These are phyloP conservation scores for Nasonia longicornis DNA, from an alignment of 1,140 invertebrate species.

Conservation along the genomic window DNA sequence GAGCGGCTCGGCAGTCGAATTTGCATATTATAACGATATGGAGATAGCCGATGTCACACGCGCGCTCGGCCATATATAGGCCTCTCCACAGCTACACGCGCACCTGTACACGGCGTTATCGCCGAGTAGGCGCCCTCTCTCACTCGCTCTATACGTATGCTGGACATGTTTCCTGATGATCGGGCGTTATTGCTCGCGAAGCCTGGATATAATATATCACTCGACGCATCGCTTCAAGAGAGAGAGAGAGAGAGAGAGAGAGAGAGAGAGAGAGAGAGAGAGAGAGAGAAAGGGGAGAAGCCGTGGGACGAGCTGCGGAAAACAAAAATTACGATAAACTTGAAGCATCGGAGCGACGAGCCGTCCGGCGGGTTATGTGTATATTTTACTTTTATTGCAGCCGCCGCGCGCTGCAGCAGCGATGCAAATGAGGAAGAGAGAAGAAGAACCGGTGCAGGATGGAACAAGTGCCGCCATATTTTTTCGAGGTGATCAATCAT, in stretches of 20 bases:
- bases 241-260: too few species aligned
- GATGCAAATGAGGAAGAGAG: slow-evolving; percentile 23
- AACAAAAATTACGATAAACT: slow-evolving; percentile 18
- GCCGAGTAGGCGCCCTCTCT: not conserved
- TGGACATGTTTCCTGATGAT: slow-evolving; percentile 35
- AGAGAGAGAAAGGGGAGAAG: not conserved
- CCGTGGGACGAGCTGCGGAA: not conserved
- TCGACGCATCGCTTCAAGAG: not conserved
- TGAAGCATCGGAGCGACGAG: not conserved
- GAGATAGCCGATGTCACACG: slow-evolving; percentile 34
- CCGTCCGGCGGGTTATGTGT: not conserved
- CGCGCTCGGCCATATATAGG: slow-evolving; percentile 18
- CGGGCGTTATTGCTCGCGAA: slow-evolving; percentile 25
- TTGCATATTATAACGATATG: slow-evolving; percentile 49
- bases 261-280: not conserved
- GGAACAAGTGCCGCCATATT: not conserved
- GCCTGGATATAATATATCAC: slow-evolving; percentile 38
- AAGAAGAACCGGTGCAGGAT: not conserved
- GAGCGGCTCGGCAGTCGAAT: not conserved
- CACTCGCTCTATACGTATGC: not conserved
- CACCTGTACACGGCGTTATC: slow-evolving; percentile 4
- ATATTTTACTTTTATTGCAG: slow-evolving; percentile 22
- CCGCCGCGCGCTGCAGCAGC: not conserved
- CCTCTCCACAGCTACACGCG: not conserved
- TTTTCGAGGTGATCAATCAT: slow-evolving; percentile 3